A percentile compares a stretch with the other conserved stretches of the same genome.
phyloP scores from a whole-genome alignment of 92 coral and sea anemone species.

The Porites evermanni region DNA sequence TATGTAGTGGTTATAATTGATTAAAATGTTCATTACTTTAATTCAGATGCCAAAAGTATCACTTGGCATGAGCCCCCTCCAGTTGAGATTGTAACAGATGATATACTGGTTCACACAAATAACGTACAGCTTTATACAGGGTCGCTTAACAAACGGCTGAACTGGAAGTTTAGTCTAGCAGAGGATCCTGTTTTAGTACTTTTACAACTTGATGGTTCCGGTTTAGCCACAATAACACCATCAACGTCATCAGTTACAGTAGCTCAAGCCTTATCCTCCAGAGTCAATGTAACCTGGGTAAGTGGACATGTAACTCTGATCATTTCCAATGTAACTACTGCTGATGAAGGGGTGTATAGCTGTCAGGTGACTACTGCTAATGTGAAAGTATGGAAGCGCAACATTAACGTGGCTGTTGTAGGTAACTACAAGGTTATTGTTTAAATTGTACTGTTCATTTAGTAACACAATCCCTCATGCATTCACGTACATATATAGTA shows the following conservation, averaged over 20 bases:
- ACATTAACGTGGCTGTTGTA: background rate
- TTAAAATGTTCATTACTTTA: too few species aligned
- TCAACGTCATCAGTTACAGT: background rate
- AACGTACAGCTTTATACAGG: background rate
- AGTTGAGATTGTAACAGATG: background rate
- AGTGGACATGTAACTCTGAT: background rate
- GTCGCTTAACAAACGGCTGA: background rate
- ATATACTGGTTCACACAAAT: background rate
- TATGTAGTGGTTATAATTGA: too few species aligned
- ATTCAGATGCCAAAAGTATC: background rate
- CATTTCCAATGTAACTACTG: background rate
- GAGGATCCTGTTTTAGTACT: background rate
- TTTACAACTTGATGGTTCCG: background rate
- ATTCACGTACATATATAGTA: too few species aligned
- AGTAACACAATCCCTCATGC: too few species aligned
- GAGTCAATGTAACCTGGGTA: background rate
- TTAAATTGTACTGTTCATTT: too few species aligned
- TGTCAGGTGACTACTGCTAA: background rate
- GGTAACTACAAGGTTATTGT: background rate
- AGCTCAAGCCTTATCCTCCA: background rate
- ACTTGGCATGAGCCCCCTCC: conserved; percentile 10
- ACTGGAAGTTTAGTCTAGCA: background rate
- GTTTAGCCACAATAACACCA: background rate
- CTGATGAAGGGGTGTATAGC: background rate
- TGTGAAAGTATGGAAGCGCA: background rate